These are phyloP conservation scores for Linhomoeus sp. DNA, from an alignment of 2,888 invertebrate genomes.

Conservation along the genomic window DNA sequence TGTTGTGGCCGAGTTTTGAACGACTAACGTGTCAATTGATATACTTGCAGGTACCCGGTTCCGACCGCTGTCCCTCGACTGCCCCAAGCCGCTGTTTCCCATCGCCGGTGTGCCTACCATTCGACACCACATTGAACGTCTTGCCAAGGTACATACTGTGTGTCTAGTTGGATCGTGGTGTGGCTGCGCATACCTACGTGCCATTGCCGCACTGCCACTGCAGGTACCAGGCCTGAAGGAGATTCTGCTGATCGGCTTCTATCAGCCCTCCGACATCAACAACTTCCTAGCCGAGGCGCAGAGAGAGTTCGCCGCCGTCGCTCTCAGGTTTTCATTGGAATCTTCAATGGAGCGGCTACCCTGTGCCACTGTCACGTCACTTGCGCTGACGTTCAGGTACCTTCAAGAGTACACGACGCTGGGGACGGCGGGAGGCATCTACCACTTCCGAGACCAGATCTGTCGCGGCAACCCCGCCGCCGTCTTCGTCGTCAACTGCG, in stretches of 20 bases:
- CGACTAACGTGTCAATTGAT: too few species aligned
- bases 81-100: conserved; percentile 93
- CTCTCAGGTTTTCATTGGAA: conserved; percentile 9
- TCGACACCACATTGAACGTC: conserved; percentile 91
- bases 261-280: conserved; percentile 58
- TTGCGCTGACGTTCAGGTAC: conserved; percentile 56
- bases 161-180: background rate
- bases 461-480: conserved; percentile 30
- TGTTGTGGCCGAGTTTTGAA: too few species aligned
- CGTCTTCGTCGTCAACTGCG: conserved; percentile 87
- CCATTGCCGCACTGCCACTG: conserved; percentile 25
- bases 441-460: conserved; percentile 76
- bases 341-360: too few species aligned
- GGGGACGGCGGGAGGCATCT: conserved; percentile 88
- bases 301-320: conserved; percentile 12
- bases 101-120: conserved; percentile 86
- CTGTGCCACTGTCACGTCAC: too few species aligned
- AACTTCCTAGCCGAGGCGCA: conserved; percentile 57
- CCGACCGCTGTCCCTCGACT: conserved; percentile 78
- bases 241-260: conserved; percentile 80
- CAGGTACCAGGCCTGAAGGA: conserved; percentile 59
- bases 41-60: conserved; percentile 66
- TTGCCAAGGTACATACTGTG: conserved; percentile 31
- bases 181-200: background rate
- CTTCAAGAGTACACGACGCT: conserved; percentile 75